A percentile compares a stretch with the other conserved stretches of the same genome.
phyloP scores from a whole-genome alignment of 2,113 vertebrate species.

The Vidua macroura region DNA sequence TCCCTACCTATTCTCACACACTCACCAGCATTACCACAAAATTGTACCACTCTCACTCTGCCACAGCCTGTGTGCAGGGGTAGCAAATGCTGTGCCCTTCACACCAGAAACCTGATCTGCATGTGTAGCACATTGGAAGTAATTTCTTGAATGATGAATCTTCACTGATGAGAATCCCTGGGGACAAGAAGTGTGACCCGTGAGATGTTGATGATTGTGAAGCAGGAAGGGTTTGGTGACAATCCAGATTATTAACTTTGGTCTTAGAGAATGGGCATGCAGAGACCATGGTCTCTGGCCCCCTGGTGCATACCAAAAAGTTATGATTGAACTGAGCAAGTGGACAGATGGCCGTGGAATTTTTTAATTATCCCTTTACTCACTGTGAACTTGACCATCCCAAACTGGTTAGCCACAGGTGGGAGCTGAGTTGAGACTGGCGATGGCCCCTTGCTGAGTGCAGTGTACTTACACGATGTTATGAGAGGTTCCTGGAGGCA shows the following conservation, averaged over 20 bases:
- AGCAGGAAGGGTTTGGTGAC: neutral
- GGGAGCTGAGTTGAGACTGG: neutral
- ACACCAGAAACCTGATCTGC: neutral
- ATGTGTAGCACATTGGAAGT: neutral
- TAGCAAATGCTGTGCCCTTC: neutral
- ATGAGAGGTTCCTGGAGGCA: neutral
- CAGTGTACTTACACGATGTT: neutral
- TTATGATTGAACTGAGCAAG: neutral
- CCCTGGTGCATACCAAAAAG: neutral
- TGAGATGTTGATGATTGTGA: neutral
- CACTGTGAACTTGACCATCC: neutral
- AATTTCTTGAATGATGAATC: neutral
- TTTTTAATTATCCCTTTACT: neutral
- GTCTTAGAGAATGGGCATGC: neutral
- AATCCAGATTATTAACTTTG: neutral
- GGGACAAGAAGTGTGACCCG: neutral
- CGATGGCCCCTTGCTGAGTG: neutral
- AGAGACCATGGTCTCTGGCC: neutral
- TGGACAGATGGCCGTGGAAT: neutral
- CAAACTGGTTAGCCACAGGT: neutral
- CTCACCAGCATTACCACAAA: neutral
- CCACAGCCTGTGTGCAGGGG: neutral
- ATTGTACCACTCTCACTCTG: neutral
- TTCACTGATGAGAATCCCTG: fast-evolving
- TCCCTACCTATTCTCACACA: neutral